Percentiles rank a stretch among this genome's conserved stretches.
These are phyloP conservation scores for Drosophila paranaensis DNA, from an alignment of 2,888 invertebrate species.

Conservation along the genomic window DNA sequence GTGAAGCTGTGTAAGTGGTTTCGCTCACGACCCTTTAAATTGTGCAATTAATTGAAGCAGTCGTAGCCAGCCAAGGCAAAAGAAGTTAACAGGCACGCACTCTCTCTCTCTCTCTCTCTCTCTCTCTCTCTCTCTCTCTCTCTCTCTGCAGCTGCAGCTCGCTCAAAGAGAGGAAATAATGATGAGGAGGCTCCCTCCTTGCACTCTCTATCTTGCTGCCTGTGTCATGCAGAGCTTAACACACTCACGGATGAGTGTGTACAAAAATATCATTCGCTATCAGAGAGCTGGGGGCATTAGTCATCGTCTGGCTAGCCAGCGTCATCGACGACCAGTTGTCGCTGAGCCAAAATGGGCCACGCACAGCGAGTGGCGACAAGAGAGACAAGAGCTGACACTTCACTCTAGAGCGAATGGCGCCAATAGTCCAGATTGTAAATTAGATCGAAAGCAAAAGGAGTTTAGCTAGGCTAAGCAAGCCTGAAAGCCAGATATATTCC, in stretches of 20 bases:
- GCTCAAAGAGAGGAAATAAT: not conserved
- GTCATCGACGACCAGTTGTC: conserved; percentile 18
- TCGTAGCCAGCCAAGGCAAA: not conserved
- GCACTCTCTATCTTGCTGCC: conserved; percentile 4
- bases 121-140: no score
- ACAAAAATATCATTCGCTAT: conserved; percentile 32
- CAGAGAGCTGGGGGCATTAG: conserved; percentile 31
- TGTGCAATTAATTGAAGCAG: conserved; percentile 39
- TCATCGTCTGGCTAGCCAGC: conserved; percentile 35
- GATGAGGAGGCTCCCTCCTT: conserved; percentile 18
- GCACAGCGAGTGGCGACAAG: conserved; percentile 1
- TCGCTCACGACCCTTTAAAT: conserved; percentile 15
- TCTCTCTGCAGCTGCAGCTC: conserved; percentile 17
- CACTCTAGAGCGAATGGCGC: conserved; percentile 3
- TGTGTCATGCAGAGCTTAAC: conserved; percentile 9
- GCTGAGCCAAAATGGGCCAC: conserved; percentile 14
- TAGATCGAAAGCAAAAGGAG: no score
- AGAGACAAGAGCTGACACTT: conserved; percentile 11
- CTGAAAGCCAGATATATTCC: no score
- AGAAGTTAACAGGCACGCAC: conserved; percentile 2
- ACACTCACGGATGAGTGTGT: not conserved
- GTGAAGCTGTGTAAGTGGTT: conserved; percentile 1
- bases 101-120: no score
- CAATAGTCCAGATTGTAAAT: not conserved
- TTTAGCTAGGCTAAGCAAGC: no score